Evolutionary conservation across 2,113 vertebrate species (phyloP), one percentile per base, ranked within the genome.

Genomic region (Ornithorhynchus anatinus): DNA sequence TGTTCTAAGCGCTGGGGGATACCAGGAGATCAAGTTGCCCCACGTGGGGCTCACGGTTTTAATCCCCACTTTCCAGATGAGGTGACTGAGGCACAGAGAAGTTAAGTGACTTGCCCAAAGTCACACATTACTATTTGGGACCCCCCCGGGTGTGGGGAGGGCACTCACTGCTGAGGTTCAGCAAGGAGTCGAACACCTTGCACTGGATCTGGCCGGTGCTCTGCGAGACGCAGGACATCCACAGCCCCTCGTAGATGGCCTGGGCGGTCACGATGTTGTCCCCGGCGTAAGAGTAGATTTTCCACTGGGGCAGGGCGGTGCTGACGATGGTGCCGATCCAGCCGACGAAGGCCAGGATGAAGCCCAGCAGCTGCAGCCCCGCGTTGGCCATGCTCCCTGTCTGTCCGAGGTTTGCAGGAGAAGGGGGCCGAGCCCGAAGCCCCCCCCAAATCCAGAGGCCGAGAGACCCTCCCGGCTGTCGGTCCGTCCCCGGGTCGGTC

Each of bases 221-320:
- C 89, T 99, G 97, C n/a, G 87, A 93, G 45, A 89, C 92, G 79
- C 96, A 98, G 59, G 86, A 91, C 95, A 94, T 96, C 97, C 97
- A 98, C 19, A 98, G 79, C 10, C 97, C 97, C 59, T 95, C 91
- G 25, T 92, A 95, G 84, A 98, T 81, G 33, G 91, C 95, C 86
- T 97, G 97, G 15, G 97, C 90, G 1, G 91, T 87, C 63, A 99
- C 95, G 5, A 99, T 97, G 88, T 96, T 97, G 85, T 94, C 94
- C 22, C 90, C 91, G 0, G 94, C 86, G 5, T 89, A 97, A 2
- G 97, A 95, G 61, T 89, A 86, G 58, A 90, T 92, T 81, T 92
- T 96, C 97, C 97, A 98, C 75, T 97, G 94, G 35, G 95, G 95
- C 92, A 97, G 92, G 47, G 94, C 84, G 1, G 94, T 95, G 53